phyloP scores from a whole-genome alignment of 2,797 vertebrate genomes.

The Lepus townsendii region DNA sequence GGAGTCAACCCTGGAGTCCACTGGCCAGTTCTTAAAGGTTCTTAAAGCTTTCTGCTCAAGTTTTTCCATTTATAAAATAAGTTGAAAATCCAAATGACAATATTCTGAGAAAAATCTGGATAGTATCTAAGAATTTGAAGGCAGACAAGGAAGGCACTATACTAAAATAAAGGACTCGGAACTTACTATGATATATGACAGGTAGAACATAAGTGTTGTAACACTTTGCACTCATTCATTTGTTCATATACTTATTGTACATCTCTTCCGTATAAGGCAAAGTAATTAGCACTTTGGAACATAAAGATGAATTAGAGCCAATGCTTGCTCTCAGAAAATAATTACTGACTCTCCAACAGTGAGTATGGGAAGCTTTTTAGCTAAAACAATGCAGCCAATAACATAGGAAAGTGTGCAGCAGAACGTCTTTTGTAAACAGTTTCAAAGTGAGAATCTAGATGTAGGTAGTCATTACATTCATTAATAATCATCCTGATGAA shows the following conservation, averaged over 20 bases:
- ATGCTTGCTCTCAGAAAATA: constrained; percentile 9
- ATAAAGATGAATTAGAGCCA: not conserved
- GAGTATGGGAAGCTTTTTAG: not conserved
- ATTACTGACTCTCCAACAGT: constrained; percentile 1
- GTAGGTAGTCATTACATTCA: not conserved
- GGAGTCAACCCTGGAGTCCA: not conserved
- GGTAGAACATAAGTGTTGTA: not conserved
- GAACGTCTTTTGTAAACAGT: constrained; percentile 20
- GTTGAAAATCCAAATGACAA: constrained; percentile 38
- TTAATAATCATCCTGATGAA: constrained; percentile 30
- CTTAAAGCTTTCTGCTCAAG: not conserved
- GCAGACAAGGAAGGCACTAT: not conserved
- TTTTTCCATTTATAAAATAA: not conserved
- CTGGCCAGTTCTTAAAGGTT: not conserved
- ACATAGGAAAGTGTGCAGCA: not conserved
- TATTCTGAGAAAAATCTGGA: constrained; percentile 41
- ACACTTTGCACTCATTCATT: not conserved
- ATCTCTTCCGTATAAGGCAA: not conserved
- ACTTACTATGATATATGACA: not conserved
- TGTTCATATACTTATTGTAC: not conserved
- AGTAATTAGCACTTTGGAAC: not conserved
- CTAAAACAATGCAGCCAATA: not conserved
- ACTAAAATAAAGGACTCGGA: not conserved
- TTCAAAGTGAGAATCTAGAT: not conserved
- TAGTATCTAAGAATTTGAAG: not conserved